A percentile compares a stretch with the other conserved stretches of the same genome.
phyloP scores from a whole-genome alignment of 2,113 vertebrate species.

The Rhynchopsitta pachyrhyncha region DNA sequence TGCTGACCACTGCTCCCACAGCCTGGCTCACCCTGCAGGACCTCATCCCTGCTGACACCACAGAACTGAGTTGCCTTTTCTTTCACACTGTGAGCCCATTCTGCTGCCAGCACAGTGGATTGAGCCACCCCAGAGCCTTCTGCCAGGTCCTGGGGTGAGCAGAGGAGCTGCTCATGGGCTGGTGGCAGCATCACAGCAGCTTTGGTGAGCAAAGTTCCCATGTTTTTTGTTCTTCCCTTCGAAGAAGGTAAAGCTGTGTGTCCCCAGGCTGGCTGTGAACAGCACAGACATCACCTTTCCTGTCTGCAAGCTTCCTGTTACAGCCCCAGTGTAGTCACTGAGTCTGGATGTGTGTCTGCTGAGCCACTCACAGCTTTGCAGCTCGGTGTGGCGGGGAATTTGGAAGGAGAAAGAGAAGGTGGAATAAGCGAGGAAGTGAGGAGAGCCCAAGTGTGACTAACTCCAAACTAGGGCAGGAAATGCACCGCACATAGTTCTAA shows the following conservation, averaged over 20 bases:
- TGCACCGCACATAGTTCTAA: neutral
- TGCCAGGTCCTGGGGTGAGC: rapidly evolving
- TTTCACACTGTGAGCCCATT: rapidly evolving
- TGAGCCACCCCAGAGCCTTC: rapidly evolving
- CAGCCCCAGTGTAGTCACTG: neutral
- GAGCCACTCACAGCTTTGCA: neutral
- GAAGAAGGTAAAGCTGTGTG: rapidly evolving
- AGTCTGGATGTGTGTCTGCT: rapidly evolving
- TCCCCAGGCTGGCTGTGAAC: neutral
- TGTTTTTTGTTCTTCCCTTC: neutral
- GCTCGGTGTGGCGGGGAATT: neutral
- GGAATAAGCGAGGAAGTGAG: rapidly evolving
- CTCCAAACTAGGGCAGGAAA: conserved; percentile 54
- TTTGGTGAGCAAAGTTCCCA: neutral
- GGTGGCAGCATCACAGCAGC: neutral
- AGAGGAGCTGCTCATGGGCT: neutral
- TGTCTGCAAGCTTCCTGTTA: rapidly evolving
- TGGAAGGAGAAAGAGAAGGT: neutral
- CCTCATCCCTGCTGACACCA: neutral
- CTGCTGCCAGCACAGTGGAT: neutral
- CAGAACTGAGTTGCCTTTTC: neutral
- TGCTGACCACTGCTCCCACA: rapidly evolving
- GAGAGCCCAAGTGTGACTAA: neutral
- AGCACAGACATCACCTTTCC: neutral
- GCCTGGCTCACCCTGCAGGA: neutral